phyloP scores from a whole-genome alignment of 2,888 invertebrate species.

The Polylopha cassiicola region DNA sequence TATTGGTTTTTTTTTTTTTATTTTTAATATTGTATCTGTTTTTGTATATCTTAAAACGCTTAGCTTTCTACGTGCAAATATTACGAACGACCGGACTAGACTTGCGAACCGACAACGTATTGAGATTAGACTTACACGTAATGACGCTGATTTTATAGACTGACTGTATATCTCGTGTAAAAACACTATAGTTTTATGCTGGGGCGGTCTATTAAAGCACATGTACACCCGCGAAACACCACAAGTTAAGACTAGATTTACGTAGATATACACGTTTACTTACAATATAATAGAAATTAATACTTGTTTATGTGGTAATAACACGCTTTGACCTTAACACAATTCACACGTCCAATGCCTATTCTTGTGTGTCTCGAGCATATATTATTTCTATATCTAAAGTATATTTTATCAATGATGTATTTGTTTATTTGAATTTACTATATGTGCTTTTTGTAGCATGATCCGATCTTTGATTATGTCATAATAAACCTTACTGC shows the following conservation, averaged over 20 bases:
- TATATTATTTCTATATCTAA: too few relatives aligned
- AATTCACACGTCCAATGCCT: neutral
- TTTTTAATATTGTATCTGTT: constrained; percentile 34
- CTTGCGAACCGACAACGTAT: constrained; percentile 10
- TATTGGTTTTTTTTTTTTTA: constrained; percentile 40
- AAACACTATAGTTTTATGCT: constrained; percentile 36
- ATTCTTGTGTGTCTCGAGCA: too few relatives aligned
- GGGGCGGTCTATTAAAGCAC: constrained; percentile 39
- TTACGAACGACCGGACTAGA: constrained; percentile 23
- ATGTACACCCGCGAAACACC: constrained; percentile 41
- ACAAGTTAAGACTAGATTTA: constrained; percentile 31
- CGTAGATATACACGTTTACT: constrained; percentile 35
- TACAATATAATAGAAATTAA: constrained; percentile 25
- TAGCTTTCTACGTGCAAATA: constrained; percentile 64
- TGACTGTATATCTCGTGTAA: constrained; percentile 36
- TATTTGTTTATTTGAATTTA: constrained; percentile 16
- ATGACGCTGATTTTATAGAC: constrained; percentile 29
- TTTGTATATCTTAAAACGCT: constrained; percentile 57
- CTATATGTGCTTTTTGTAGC: constrained; percentile 3
- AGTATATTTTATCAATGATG: constrained; percentile 11
- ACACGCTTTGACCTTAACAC: constrained; percentile 9
- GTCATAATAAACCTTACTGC: neutral
- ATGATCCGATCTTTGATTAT: neutral
- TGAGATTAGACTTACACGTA: constrained; percentile 13
- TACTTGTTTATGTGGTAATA: constrained; percentile 16